These are phyloP conservation scores for Xiphydria camelus DNA, from an alignment of 2,888 invertebrate species.

Conservation along the genomic window DNA sequence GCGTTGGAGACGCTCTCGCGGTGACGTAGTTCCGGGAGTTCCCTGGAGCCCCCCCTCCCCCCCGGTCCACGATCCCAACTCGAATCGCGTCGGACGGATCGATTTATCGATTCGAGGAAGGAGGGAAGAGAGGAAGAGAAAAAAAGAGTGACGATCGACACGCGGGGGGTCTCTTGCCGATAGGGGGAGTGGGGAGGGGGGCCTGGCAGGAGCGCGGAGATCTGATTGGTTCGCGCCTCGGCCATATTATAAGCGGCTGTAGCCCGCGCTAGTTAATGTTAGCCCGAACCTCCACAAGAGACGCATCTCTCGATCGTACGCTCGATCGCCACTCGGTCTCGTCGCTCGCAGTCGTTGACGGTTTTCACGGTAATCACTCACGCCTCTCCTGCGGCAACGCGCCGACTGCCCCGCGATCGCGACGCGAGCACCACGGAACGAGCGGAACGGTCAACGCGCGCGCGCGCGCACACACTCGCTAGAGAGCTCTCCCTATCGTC, in stretches of 20 bases:
- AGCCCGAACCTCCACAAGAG: slow-evolving; percentile 52
- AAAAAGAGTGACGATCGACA: slow-evolving; percentile 27
- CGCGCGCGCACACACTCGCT: too few species aligned
- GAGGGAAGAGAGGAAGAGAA: slow-evolving; percentile 11
- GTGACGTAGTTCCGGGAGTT: background rate
- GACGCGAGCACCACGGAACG: background rate
- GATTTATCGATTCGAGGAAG: slow-evolving; percentile 11
- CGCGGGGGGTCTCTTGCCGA: slow-evolving; percentile 35
- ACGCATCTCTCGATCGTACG: slow-evolving; percentile 50
- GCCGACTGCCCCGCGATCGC: background rate
- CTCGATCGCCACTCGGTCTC: too few species aligned
- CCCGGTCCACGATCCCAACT: background rate
- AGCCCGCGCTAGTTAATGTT: slow-evolving; percentile 55
- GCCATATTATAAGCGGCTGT: slow-evolving; percentile 56
- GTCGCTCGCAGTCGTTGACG: too few species aligned
- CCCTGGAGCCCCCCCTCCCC: background rate
- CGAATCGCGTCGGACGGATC: slow-evolving; percentile 7
- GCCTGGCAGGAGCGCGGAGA: slow-evolving; percentile 41
- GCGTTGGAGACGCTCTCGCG: too few species aligned
- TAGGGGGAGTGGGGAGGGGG: slow-evolving; percentile 30
- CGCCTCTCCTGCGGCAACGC: slow-evolving; percentile 5
- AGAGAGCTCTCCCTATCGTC: too few species aligned
- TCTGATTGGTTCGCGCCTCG: slow-evolving; percentile 53
- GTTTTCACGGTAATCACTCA: too few species aligned
- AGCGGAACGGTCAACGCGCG: background rate